Percentiles rank a stretch among this genome's conserved stretches.
Conservation (phyloP, 2,113 vertebrate genomes). For the Ictalurus furcatus region DNA sequence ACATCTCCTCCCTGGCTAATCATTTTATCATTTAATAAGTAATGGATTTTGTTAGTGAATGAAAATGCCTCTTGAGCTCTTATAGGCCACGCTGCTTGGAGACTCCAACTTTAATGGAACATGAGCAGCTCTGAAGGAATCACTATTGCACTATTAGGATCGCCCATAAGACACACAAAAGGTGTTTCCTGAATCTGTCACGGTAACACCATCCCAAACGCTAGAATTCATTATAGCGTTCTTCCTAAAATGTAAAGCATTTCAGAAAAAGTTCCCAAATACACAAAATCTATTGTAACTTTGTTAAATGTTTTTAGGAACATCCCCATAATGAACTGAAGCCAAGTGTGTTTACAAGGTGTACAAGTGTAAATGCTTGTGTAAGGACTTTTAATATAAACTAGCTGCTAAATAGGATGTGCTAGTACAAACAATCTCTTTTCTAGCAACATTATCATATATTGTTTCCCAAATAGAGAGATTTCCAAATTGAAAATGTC, state of each 20-base stretch:
- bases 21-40: slow-evolving; percentile 28
- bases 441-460: neutral
- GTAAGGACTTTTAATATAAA: neutral
- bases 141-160: slow-evolving; percentile 16
- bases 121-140: neutral
- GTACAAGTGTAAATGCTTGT: neutral
- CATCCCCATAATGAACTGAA: neutral
- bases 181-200: slow-evolving; percentile 2
- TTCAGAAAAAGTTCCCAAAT: neutral
- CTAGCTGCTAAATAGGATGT: neutral
- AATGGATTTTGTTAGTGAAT: slow-evolving; percentile 27
- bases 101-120: neutral
- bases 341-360: neutral
- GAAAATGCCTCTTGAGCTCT: slow-evolving; percentile 37
- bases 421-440: neutral
- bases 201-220: neutral
- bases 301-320: neutral
- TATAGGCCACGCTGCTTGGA: neutral
- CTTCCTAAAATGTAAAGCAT: neutral
- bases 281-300: neutral
- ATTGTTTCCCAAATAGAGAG: neutral
- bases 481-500: neutral
- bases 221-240: slow-evolving; percentile 1
- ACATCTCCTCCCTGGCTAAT: slow-evolving; percentile 37
- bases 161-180: slow-evolving; percentile 1